A percentile compares a stretch with the other conserved stretches of the same genome.
Conservation (phyloP, 2,113 vertebrate genomes). For the Amazona vittata region DNA sequence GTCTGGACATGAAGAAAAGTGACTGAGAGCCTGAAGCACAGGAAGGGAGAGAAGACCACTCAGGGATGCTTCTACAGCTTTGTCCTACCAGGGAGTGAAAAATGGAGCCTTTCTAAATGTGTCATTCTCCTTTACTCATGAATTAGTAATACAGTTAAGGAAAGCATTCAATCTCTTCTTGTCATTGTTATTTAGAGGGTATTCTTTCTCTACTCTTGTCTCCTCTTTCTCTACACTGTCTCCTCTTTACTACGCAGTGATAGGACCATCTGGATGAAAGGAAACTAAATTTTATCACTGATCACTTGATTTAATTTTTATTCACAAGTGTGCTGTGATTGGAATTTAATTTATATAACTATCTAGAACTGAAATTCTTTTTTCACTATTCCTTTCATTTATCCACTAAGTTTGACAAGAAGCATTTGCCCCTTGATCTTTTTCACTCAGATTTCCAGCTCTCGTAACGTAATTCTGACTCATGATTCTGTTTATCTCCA, state of each 20-base stretch:
- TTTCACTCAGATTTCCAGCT: background rate
- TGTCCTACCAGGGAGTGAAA: background rate
- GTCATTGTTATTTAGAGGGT: background rate
- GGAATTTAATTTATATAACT: background rate
- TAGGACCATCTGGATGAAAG: background rate
- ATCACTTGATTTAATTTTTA: background rate
- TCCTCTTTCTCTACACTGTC: background rate
- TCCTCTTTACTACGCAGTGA: background rate
- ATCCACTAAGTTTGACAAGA: background rate
- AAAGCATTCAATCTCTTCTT: background rate
- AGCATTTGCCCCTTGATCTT: background rate
- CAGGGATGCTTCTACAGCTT: background rate
- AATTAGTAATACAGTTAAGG: background rate
- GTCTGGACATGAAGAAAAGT: background rate
- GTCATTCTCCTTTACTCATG: background rate
- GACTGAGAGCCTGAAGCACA: background rate
- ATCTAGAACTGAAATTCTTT: background rate
- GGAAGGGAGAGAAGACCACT: background rate
- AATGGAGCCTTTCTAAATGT: background rate
- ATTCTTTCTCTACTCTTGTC: background rate
- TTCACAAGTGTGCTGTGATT: background rate
- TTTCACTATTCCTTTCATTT: background rate
- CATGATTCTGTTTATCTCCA: background rate
- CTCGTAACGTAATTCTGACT: background rate
- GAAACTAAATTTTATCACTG: background rate